Evolutionary conservation across 2,113 vertebrate species (phyloP), one percentile per base, ranked within the genome.

Genomic region (Brachyhypopomus gauderio): DNA sequence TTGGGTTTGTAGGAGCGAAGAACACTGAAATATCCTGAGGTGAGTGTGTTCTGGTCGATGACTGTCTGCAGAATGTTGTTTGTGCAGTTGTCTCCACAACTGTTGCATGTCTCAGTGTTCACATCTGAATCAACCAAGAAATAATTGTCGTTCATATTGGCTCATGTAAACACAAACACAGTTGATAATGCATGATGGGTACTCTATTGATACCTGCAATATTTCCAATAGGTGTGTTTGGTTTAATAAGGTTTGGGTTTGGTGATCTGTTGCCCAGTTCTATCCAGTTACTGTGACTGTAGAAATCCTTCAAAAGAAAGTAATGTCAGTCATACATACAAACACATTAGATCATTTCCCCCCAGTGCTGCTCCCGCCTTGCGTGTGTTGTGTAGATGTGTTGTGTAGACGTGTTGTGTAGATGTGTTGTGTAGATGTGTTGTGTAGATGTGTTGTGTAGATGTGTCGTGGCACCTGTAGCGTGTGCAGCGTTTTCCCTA

Each of bases 31-130:
- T 83, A 83, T 56, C 81, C 75, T 5, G 81, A 72, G 16, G 75
- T 83, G n/a, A 83, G 63, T 11, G 52, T 58, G 38, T 83, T 83
- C 69, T 78, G 38, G n/a, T 27, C 17, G 4, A 73, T 7, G 19
- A 83, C n/a, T 16, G 71, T 30, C 12, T 22, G 41, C 3, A 78
- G 22, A 56, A 83, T 58, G 69, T 83, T 83, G 20, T 64, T 23
- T 16, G 2, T 78, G 59, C 75, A 78, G 75, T 83, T 5, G 6
- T 78, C 8, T 8, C 17, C 48, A 66, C 81, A 83, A 69, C 69
- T 83, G 62, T 25, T 66, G 5, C 81, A 83, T 30, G 81, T 83
- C 4, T 60, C 59, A 27, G 75, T 78, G 9, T 77, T 66, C 14
- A 17, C 17, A 16, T 72, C 71, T 72, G 23, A 1, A 55, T 2